A percentile compares a stretch with the other conserved stretches of the same genome.
Evolutionary conservation across 2,113 vertebrate genomes (phyloP).

Genomic region (Setophaga kirtlandii): DNA sequence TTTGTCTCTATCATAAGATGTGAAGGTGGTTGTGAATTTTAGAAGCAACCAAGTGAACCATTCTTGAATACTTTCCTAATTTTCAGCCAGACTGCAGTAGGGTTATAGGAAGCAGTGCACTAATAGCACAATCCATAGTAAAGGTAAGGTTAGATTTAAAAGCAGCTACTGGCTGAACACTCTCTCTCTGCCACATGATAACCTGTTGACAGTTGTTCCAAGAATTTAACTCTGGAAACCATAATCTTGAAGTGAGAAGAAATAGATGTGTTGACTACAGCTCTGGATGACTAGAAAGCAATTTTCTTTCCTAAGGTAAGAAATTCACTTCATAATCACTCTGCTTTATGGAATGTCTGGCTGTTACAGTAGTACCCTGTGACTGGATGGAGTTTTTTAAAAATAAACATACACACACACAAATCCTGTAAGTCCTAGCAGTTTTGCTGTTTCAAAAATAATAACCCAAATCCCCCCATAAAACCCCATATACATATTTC

Average conservation of each 20-base stretch:
- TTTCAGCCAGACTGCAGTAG: background rate
- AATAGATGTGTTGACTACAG: background rate
- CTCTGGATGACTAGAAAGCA: background rate
- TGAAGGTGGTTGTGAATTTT: background rate
- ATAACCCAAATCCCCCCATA: rapidly evolving
- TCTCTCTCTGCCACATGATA: background rate
- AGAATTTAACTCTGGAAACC: background rate
- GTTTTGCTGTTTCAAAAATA: background rate
- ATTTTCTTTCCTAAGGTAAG: background rate
- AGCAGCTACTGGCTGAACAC: background rate
- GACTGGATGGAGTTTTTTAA: background rate
- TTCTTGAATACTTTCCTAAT: background rate
- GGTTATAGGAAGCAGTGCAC: background rate
- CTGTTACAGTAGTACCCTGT: background rate
- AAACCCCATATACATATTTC: no score
- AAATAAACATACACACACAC: background rate
- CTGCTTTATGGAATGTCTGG: background rate
- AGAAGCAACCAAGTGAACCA: background rate
- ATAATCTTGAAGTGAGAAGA: background rate
- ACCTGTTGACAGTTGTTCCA: background rate
- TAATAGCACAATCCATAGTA: background rate
- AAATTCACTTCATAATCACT: background rate
- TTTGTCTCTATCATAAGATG: background rate
- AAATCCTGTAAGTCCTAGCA: background rate
- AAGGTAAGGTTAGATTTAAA: background rate